A percentile compares a stretch with the other conserved stretches of the same genome.
Evolutionary conservation across 1,140 invertebrate genomes (phyloP).

Genomic region (Choristoneura fumiferana): DNA sequence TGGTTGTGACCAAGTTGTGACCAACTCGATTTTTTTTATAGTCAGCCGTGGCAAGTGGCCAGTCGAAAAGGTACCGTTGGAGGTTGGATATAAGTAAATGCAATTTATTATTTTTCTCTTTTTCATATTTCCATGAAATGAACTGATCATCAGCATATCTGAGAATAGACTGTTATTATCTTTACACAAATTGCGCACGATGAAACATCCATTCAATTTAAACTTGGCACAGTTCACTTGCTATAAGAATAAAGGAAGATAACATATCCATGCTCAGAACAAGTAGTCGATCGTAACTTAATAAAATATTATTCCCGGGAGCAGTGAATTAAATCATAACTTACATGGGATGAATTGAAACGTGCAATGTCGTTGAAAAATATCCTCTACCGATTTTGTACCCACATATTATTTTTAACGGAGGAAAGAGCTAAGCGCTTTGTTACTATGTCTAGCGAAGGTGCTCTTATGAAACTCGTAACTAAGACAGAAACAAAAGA

Average conservation of each 20-base stretch:
- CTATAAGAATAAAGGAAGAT: background rate
- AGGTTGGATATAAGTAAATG: too few relatives aligned
- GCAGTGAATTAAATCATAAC: constrained; percentile 14
- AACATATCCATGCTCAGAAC: background rate
- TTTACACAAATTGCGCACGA: background rate
- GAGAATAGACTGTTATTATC: too few relatives aligned
- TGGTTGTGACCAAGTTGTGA: too few relatives aligned
- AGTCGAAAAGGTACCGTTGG: too few relatives aligned
- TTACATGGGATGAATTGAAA: constrained; percentile 3
- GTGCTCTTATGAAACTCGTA: constrained; percentile 52
- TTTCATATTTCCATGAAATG: too few relatives aligned
- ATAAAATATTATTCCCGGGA: constrained; percentile 8
- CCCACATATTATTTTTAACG: constrained; percentile 43
- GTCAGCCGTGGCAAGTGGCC: too few relatives aligned
- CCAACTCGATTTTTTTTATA: too few relatives aligned
- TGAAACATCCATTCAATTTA: constrained; percentile 15
- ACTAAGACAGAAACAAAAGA: constrained; percentile 51
- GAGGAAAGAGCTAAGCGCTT: constrained; percentile 43
- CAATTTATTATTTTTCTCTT: too few relatives aligned
- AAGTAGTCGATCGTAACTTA: background rate
- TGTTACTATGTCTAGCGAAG: constrained; percentile 50
- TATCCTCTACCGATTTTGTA: constrained; percentile 22
- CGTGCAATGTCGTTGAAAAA: constrained; percentile 1
- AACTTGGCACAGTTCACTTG: constrained; percentile 11
- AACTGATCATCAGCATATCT: too few relatives aligned